phyloP scores from a whole-genome alignment of 2,113 vertebrate genomes.

The Fregetta grallaria region DNA sequence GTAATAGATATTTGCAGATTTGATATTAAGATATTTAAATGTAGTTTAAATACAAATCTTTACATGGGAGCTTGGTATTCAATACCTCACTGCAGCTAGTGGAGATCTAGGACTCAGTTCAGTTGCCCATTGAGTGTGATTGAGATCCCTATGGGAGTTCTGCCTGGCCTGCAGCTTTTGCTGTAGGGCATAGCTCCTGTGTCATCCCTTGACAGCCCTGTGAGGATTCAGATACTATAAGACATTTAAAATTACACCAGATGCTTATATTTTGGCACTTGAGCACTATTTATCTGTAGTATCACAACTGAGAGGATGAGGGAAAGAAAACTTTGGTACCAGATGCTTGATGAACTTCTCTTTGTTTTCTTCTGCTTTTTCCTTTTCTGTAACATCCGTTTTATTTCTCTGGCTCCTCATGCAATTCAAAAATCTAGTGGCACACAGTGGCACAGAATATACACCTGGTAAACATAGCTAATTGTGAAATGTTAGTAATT shows the following conservation, averaged over 20 bases:
- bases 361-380: neutral
- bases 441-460: neutral
- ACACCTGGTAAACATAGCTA: neutral
- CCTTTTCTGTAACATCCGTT: neutral
- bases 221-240: neutral
- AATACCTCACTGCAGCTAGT: neutral
- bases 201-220: neutral
- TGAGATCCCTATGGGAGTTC: neutral
- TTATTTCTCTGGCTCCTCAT: neutral
- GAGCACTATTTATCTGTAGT: neutral
- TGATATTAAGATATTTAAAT: neutral
- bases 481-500: neutral
- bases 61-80: neutral
- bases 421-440: neutral
- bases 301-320: neutral
- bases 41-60: neutral
- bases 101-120: neutral
- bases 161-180: neutral
- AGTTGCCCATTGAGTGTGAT: neutral
- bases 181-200: neutral
- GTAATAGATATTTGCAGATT: neutral
- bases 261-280: neutral
- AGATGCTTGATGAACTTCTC: neutral
- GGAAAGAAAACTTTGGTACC: neutral
- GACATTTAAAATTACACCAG: neutral